Base-by-base conservation (phyloP, 2,888 invertebrate genomes). In the Melanostoma mellinum region DNA sequence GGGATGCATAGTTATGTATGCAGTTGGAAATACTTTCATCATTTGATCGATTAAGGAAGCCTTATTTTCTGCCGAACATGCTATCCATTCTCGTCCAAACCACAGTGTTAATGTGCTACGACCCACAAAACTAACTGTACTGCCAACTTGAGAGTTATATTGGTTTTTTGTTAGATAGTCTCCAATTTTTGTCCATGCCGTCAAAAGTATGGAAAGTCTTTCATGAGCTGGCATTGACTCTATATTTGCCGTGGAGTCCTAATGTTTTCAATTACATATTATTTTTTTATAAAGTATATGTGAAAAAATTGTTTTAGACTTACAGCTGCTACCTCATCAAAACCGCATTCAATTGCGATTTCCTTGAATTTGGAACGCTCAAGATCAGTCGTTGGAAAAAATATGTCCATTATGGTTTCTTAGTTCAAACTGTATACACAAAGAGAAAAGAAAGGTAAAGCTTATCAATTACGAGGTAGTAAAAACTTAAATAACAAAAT, bases 301-400 rank as follows among this genome's bases (percentile, higher is more conserved):
- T 10, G 6, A 8, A 48, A n/a, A 0, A 1, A 4, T 46, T 40
- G 1, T 46, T 30, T 50, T n/a, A 74, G 36, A 72, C 87, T 87
- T 75, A 90, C 90, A 53, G 87, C 88, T 30, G 87, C 86, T 42
- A 89, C 88, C 63, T 88, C 88, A 60, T 89, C 88, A 73, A 89
- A 90, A 44, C 88, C 86, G 46, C 89, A 82, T 50, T 87, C 78
- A 1, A 87, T 52, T 44, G 90, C 89, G 1, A 74, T 71, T 5
- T 71, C 44, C 33, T 75, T 79, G 36, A 79, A 84, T 20, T 71
- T 50, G 5, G 38, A 6, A 8, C 69, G 74, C 6, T 65, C 74
- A 6, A 42, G 53, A 4, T 71, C 44, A 10, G 78, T 58, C 2
- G 32, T 42, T 6, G 79, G 79, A 30, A 84, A 74, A n/a, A 84